phyloP scores from a whole-genome alignment of 2,888 invertebrate species.

The Lasioglossum pauxillum region DNA sequence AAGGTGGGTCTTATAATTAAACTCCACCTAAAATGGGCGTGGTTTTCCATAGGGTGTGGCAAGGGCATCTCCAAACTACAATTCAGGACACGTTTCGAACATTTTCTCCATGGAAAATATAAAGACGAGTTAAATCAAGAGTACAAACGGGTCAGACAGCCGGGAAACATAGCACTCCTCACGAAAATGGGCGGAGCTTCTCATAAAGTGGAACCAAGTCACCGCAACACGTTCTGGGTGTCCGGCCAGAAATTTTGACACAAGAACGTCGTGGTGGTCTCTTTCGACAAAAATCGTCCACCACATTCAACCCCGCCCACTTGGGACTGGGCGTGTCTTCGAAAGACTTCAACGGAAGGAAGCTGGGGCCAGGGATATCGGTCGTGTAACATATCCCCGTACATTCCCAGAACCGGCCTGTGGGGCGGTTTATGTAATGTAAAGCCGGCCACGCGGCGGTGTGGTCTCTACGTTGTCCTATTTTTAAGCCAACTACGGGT shows the following conservation, averaged over 20 bases:
- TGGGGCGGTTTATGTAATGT: constrained; percentile 42
- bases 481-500: constrained; percentile 79
- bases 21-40: not conserved
- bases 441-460: constrained; percentile 44
- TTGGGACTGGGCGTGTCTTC: not conserved
- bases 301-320: not conserved
- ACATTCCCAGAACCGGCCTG: constrained; percentile 26
- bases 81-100: too few relatives aligned
- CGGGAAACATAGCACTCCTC: too few relatives aligned
- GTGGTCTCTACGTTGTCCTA: constrained; percentile 70
- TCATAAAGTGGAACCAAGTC: not conserved
- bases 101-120: not conserved
- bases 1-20: not conserved
- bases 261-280: not conserved
- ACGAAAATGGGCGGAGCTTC: not conserved
- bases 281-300: not conserved
- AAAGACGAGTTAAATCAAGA: not conserved
- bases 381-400: constrained; percentile 12
- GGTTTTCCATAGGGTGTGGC: not conserved
- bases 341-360: not conserved
- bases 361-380: constrained; percentile 14
- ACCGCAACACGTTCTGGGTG: not conserved
- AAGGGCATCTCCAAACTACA: too few relatives aligned
- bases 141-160: not conserved
- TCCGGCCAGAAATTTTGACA: not conserved